Base-by-base conservation (phyloP, 1,140 invertebrate species). In the Euwallacea fornicatus region DNA sequence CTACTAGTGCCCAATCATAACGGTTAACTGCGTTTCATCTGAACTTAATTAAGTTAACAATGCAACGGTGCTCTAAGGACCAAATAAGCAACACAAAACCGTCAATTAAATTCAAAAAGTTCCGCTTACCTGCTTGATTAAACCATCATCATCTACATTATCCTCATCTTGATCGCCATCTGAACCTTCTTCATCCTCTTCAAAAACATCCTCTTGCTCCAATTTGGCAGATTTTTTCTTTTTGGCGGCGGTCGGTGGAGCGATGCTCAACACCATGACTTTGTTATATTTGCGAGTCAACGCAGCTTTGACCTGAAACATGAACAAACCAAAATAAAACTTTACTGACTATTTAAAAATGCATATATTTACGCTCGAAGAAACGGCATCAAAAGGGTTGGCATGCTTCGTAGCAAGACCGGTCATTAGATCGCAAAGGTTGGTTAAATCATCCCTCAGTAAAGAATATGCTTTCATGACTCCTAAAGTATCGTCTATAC, bases 221-320 rank as follows among this genome's bases (percentile, higher is more conserved):
- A 73, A 79, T 0, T 76, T 81, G 1, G 80, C 81, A 72, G 84
- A 84, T 74, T 87, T 90, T 75, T 86, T 88, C 75, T 85, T 89
- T 70, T 84, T 81, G 43, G 81, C 83, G 6, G 83, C 82, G 46
- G 85, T 86, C 13, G 87, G 85, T 6, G 87, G 83, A 79, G 95
- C 95, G 2, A 92, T 91, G 63, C 90, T 86, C 56, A 90, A 82
- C 41, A 86, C 82, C 0, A 86, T 84, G 71, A 89, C 89, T 81
- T 98, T 98, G 80, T 98, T 98, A 79, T 96, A 97, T 0, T 89
- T 84, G 54, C 94, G 87, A 0, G 97, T 99, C 79, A 99, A 92
- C 0, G 96, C 94, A 13, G 94, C 88, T 85, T 98, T 99, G 0
- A 92, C 88, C 90, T 93, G 72, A 53, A 77, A 41, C 43, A 13